These are phyloP conservation scores for Aplidium turbinatum DNA, from an alignment of 23 tunicate species.

Conservation along the genomic window DNA sequence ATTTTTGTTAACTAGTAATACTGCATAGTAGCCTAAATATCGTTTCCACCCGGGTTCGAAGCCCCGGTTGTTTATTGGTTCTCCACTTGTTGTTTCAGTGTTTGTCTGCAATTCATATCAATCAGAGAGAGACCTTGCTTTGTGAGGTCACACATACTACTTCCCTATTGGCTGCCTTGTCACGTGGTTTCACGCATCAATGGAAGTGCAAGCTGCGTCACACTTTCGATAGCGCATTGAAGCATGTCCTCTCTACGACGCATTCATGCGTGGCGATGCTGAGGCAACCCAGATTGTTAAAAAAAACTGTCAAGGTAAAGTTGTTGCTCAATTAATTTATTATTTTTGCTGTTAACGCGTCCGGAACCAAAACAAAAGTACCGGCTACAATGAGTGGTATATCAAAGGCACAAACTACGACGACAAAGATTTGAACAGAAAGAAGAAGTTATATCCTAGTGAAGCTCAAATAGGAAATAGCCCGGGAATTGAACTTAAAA, in stretches of 20 bases:
- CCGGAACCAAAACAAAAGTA: no score
- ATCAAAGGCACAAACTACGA: no score
- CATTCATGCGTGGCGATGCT: slow-evolving; percentile 82
- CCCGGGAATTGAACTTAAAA: no score
- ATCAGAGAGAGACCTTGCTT: slow-evolving; percentile 32
- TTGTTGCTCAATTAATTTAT: background rate
- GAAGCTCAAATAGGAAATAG: no score
- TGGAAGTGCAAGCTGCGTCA: slow-evolving; percentile 70
- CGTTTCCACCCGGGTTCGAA: no score
- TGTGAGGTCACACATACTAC: slow-evolving; percentile 61
- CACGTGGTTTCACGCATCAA: slow-evolving; percentile 46
- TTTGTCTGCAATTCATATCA: slow-evolving; percentile 39
- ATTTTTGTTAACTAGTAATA: no score
- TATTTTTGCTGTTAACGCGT: no score
- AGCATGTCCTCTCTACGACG: slow-evolving; percentile 39
- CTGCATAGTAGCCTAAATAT: no score
- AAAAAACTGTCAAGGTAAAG: slow-evolving; percentile 55
- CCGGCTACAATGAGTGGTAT: no score
- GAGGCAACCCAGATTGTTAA: slow-evolving; percentile 71
- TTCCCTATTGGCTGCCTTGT: slow-evolving; percentile 37
- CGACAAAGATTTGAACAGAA: no score
- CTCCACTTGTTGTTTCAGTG: slow-evolving; percentile 37
- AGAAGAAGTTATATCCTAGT: no score
- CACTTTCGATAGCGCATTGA: slow-evolving; percentile 23
- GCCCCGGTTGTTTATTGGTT: background rate